Base-by-base conservation (phyloP, 2,113 vertebrate genomes). In the Passer montanus region DNA sequence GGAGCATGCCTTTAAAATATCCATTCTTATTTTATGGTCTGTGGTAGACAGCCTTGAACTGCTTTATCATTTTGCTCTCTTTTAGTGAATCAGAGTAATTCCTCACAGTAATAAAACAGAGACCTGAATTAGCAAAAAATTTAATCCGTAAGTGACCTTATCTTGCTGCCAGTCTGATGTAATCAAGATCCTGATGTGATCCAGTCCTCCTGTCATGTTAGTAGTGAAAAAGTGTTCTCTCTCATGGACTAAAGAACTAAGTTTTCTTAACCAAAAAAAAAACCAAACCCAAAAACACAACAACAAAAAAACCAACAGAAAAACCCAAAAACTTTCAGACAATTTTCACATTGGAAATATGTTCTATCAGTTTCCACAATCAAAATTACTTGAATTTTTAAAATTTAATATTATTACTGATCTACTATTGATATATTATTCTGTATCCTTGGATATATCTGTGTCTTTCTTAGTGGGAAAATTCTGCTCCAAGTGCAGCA, bases 121-220 rank as follows among this genome's bases (percentile, higher is more conserved):
- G 79, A 90, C 31, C 76, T 87, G 88, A 95, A 96, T 87, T 93
- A 95, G 92, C 86, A 89, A 93, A 93, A 92, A 91, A 82, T 95
- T 86, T 91, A 88, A 95, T 91, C 94, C 90, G 70, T 85, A 87
- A 91, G 60, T 94, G 95, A 95, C 90, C 82, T 93, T 84, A 74
- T 75, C 86, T 44, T 95, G 75, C 86, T 93, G 76, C 55, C 84
- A 82, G 74, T 79, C 89, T 96, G 94, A 90, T 72, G 79, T 93
- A 95, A 95, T 86, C 73, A 72, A 59, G 64, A 81, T 86, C 91
- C 47, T 93, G 91, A 85, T 0, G 23, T 75, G 70, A 68, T 95
- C 49, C 73, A 89, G 80, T 41, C 68, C 84, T 80, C n/a, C 50
- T 70, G 91, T 68, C 68, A 58, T 60, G 7, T 46, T 47, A 84